A percentile compares a stretch with the other conserved stretches of the same genome.
phyloP scores from a whole-genome alignment of 2,113 vertebrate species.

The Oncorhynchus tshawytscha region DNA sequence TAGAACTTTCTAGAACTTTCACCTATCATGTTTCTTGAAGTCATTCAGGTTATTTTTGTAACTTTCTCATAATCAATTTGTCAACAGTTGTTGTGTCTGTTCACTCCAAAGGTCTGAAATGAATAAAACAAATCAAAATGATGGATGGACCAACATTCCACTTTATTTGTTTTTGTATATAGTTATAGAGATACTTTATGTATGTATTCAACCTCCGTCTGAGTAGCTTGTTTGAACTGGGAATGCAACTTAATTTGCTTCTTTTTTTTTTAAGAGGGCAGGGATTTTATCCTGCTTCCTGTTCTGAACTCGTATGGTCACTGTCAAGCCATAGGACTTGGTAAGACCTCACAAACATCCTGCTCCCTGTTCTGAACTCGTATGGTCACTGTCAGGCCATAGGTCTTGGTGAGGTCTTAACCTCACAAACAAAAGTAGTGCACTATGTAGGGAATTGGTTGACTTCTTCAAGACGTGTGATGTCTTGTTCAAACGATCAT shows the following conservation, averaged over 20 bases:
- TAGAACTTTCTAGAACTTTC: not conserved
- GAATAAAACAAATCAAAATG: slow-evolving; percentile 51
- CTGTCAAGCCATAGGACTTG: not conserved
- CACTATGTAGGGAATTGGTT: too few relatives aligned
- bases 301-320: too few relatives aligned
- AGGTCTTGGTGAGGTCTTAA: too few relatives aligned
- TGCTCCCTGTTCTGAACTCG: too few relatives aligned
- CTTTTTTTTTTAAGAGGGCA: slow-evolving; percentile 20
- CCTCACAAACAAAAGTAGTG: too few relatives aligned
- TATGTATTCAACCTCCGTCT: slow-evolving; percentile 63
- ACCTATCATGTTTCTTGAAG: slow-evolving; percentile 7
- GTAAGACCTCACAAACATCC: too few relatives aligned
- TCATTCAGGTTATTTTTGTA: slow-evolving; percentile 13
- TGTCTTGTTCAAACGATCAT: slow-evolving; percentile 30
- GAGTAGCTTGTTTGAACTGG: slow-evolving; percentile 45
- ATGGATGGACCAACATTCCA: slow-evolving; percentile 74
- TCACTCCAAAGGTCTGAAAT: slow-evolving; percentile 13
- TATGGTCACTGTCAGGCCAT: too few relatives aligned
- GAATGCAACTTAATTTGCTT: not conserved
- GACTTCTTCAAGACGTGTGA: not conserved
- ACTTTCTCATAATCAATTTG: slow-evolving; percentile 2
- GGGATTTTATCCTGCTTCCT: too few relatives aligned
- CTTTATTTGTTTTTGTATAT: slow-evolving; percentile 68
- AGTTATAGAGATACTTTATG: slow-evolving; percentile 72
- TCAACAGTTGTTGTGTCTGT: slow-evolving; percentile 15